Conservation (phyloP, 2,113 vertebrate species). For the Dasyornis broadbenti region DNA sequence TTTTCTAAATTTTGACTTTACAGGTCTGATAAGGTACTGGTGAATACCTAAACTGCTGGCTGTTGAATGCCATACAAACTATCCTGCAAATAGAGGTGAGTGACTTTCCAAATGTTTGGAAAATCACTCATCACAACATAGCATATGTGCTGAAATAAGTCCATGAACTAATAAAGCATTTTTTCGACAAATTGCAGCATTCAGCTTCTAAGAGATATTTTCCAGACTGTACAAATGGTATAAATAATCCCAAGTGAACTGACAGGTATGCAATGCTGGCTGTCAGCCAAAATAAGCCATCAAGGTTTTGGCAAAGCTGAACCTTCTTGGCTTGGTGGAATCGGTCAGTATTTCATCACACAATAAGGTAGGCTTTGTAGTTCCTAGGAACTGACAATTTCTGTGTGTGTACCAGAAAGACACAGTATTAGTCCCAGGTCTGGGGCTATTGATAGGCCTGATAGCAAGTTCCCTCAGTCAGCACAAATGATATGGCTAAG, state of each 20-base stretch:
- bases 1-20: background rate
- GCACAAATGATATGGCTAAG: background rate
- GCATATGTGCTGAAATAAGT: background rate
- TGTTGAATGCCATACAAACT: background rate
- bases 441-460: background rate
- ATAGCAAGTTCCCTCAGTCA: background rate
- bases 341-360: background rate
- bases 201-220: background rate
- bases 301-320: slow-evolving; percentile 1
- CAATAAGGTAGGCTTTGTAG: background rate
- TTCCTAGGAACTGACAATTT: background rate
- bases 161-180: background rate
- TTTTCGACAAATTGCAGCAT: background rate
- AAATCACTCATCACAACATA: slow-evolving; percentile 2
- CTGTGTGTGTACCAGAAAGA: background rate
- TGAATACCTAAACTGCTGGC: background rate
- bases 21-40: background rate
- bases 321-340: background rate
- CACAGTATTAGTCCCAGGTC: background rate
- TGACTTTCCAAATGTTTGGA: background rate
- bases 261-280: background rate
- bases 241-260: slow-evolving; percentile 15
- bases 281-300: background rate
- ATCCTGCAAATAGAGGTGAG: background rate
- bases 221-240: background rate